Evolutionary conservation across 2,888 invertebrate species (phyloP), one percentile per base, ranked within the genome.

Genomic region (Polyommatus iphigenia): DNA sequence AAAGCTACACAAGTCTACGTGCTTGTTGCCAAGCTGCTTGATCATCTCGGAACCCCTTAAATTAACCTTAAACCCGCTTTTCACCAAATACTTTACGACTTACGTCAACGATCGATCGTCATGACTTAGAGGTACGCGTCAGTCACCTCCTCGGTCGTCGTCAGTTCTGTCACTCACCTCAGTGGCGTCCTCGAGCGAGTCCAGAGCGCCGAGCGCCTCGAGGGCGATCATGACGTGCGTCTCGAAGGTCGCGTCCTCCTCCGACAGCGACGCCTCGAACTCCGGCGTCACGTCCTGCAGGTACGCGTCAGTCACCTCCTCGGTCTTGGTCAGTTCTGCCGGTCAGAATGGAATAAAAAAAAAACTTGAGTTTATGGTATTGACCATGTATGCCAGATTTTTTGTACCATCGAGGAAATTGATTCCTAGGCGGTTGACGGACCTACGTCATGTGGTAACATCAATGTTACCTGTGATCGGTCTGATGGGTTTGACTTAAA

Each of bases 121-220:
- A 94, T 89, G 81, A 94, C 94, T 84, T 93, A 90, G 0, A 92
- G 81, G 79, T 91, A 91, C 0, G 91, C 91, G 78, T 94, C 93
- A 0, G 91, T 91, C n/a, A 93, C 89, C 76, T 92, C 93, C 46
- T 92, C 90, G 78, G 86, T 90, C 76, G 93, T 93, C 1, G 92
- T 93, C 62, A 94, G 81, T 78, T 93, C 94, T 93, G 29, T 76
- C 36, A 36, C 79, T 71, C 79, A 97, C 97, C 94, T 98, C 98
- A 59, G 98, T 95, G 32, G 98, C 97, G 84, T 97, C 98, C 77
- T 97, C 97, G 83, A 98, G 94, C 88, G 97, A 97, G 77, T 97
- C 96, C 80, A 99, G 91, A 79, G 97, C 95, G 18, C 97, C 97
- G 77, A 99, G 95, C 80, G 98, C 98, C 87, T 98, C 98, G 0